Conservation (phyloP, 2,113 vertebrate species). For the Hippocampus mohnikei region DNA sequence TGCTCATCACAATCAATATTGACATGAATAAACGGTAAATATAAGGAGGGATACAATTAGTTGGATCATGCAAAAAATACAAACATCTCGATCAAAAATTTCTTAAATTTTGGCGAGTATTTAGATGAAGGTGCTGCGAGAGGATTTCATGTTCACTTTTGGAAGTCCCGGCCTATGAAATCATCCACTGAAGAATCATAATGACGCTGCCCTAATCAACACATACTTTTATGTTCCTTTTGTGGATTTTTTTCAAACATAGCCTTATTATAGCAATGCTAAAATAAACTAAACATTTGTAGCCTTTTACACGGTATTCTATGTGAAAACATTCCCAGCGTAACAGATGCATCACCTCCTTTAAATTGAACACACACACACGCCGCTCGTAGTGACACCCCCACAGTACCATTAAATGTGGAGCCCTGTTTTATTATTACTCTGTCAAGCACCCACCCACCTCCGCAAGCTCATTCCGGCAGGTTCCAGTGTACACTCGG, state of each 20-base stretch:
- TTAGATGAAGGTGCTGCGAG: neutral
- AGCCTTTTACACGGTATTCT: neutral
- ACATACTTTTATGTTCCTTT: neutral
- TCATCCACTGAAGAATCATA: neutral
- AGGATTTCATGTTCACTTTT: neutral
- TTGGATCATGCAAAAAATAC: neutral
- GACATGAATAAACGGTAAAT: neutral
- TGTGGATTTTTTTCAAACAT: neutral
- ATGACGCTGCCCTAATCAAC: neutral
- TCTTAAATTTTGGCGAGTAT: neutral
- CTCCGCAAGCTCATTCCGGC: constrained; percentile 36
- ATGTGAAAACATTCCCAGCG: neutral
- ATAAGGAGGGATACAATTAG: neutral
- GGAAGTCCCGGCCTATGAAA: neutral
- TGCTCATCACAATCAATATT: neutral
- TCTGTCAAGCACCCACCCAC: constrained; percentile 33
- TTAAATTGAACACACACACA: constrained; percentile 2
- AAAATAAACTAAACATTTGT: neutral
- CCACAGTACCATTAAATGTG: constrained; percentile 61
- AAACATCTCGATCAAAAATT: neutral
- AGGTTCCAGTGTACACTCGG: constrained; percentile 28
- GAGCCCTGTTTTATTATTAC: constrained; percentile 69
- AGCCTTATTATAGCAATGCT: neutral
- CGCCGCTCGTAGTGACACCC: constrained; percentile 24
- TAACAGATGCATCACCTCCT: neutral